These are phyloP conservation scores for Thaumatotibia leucotreta DNA, from an alignment of 1,140 invertebrate species.

Conservation along the genomic window DNA sequence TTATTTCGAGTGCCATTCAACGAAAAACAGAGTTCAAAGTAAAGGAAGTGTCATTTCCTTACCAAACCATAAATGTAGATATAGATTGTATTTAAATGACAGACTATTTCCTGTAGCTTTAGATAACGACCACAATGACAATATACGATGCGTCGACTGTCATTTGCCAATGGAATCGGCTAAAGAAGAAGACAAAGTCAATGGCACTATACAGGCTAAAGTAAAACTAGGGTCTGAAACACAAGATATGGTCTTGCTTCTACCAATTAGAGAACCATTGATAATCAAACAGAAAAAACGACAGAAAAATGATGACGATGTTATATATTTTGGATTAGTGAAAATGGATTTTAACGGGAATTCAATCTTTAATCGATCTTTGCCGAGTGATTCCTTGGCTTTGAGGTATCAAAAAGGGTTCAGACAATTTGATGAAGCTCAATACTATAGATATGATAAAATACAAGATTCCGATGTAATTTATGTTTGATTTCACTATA, in stretches of 20 bases:
- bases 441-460: slow-evolving; percentile 37
- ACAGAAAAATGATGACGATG: slow-evolving; percentile 34
- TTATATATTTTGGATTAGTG: slow-evolving; percentile 57
- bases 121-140: slow-evolving; percentile 45
- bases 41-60: slow-evolving; percentile 35
- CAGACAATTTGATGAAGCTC: slow-evolving; percentile 31
- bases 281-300: slow-evolving; percentile 56
- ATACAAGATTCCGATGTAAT: slow-evolving; percentile 41
- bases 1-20: slow-evolving; percentile 68
- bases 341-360: slow-evolving; percentile 48
- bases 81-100: slow-evolving; percentile 67
- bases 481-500: slow-evolving; percentile 37
- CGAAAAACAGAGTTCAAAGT: slow-evolving; percentile 45
- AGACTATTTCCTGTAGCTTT: slow-evolving; percentile 58
- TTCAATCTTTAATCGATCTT: slow-evolving; percentile 45
- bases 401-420: slow-evolving; percentile 64
- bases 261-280: slow-evolving; percentile 53
- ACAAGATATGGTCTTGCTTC: slow-evolving; percentile 51
- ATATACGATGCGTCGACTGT: slow-evolving; percentile 56
- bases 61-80: slow-evolving; percentile 53
- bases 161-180: slow-evolving; percentile 45
- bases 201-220: slow-evolving; percentile 64
- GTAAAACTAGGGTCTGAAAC: slow-evolving; percentile 49
- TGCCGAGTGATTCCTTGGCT: slow-evolving; percentile 53
- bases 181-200: slow-evolving; percentile 26